Percentiles rank a stretch among this genome's conserved stretches.
These are phyloP conservation scores for Strigops habroptila DNA, from an alignment of 2,113 vertebrate genomes.

Conservation along the genomic window DNA sequence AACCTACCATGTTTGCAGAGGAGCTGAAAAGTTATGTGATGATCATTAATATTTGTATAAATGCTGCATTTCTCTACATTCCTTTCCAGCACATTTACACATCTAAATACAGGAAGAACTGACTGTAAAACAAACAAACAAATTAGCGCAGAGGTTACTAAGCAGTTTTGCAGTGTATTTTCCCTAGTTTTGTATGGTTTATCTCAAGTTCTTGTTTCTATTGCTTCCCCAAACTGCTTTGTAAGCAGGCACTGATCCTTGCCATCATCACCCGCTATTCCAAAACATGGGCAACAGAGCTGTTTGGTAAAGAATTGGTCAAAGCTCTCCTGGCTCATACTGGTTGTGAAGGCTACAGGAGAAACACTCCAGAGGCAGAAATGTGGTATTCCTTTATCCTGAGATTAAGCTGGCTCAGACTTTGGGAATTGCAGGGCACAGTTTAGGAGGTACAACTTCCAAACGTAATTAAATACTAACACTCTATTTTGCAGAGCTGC, in stretches of 20 bases:
- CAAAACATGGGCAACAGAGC: background rate
- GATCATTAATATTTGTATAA: constrained; percentile 62
- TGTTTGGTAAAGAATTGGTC: background rate
- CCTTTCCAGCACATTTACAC: constrained; percentile 80
- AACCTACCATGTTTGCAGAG: constrained; percentile 88
- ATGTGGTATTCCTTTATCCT: background rate
- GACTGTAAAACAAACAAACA: constrained; percentile 66
- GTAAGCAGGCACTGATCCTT: background rate
- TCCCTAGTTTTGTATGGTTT: background rate
- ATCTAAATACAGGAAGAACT: constrained; percentile 87
- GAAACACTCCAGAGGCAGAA: background rate
- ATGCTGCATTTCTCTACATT: constrained; percentile 88
- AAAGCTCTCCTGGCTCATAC: background rate
- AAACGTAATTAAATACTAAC: background rate
- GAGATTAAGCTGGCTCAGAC: background rate
- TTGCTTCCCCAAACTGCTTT: background rate
- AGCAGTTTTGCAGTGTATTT: background rate
- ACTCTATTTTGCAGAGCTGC: background rate
- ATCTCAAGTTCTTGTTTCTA: background rate
- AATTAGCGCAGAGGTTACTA: background rate
- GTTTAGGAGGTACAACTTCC: background rate
- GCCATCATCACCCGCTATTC: background rate
- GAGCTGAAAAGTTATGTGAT: constrained; percentile 81
- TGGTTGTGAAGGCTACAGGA: background rate
- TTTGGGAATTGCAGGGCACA: background rate